Percentiles rank a stretch among this genome's conserved stretches.
Conservation (phyloP, 2,797 vertebrate species). For the Hyperoplus lanceolatus region DNA sequence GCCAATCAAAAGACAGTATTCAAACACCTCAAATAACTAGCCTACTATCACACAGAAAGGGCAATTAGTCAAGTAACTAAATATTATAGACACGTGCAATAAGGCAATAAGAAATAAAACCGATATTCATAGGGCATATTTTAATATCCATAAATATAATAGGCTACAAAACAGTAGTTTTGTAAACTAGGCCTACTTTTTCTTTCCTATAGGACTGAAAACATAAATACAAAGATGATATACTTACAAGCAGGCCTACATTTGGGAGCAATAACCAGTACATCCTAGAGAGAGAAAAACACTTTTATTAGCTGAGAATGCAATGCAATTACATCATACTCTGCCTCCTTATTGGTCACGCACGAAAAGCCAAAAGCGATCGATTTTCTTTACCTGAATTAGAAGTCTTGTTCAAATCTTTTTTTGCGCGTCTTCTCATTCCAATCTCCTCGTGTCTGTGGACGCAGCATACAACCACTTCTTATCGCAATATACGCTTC, state of each 20-base stretch:
- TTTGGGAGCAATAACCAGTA: conserved; percentile 53
- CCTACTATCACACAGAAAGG: background rate
- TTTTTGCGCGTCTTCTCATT: conserved; percentile 60
- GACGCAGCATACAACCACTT: conserved; percentile 52
- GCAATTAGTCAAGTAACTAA: background rate
- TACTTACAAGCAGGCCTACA: conserved; percentile 75
- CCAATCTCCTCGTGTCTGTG: conserved; percentile 45
- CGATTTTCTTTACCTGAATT: conserved; percentile 52
- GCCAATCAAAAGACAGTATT: background rate
- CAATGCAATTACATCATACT: background rate
- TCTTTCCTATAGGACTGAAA: background rate
- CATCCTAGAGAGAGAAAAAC: conserved; percentile 74
- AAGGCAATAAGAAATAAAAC: too few species aligned
- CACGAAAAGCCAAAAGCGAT: background rate
- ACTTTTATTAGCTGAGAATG: background rate
- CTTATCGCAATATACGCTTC: background rate
- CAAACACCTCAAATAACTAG: background rate
- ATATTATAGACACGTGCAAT: background rate
- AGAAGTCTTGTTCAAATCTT: conserved; percentile 30
- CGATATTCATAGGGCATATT: background rate
- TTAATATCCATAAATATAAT: background rate
- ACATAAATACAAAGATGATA: background rate
- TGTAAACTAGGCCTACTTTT: too few species aligned
- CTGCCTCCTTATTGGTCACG: accelerated
- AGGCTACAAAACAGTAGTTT: background rate